Percentiles rank a stretch among this genome's conserved stretches.
Conservation (phyloP, 23 tunicate species). For the Diplosoma virens region DNA sequence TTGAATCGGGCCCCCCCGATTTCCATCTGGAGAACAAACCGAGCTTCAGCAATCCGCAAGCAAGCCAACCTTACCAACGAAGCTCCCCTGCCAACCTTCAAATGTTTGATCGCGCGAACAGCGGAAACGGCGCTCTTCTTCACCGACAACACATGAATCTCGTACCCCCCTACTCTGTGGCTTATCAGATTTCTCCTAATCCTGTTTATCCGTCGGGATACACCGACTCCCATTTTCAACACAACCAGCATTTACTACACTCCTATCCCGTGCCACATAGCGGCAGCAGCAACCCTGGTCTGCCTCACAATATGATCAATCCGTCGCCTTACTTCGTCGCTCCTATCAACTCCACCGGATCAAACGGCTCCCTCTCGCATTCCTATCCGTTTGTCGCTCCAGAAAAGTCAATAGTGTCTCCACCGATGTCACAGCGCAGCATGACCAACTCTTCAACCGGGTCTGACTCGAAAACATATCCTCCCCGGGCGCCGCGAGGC, state of each 20-base stretch:
- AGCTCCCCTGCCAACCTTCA: background rate
- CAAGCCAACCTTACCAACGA: constrained; percentile 13
- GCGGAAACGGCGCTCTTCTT: background rate
- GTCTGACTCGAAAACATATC: constrained; percentile 51
- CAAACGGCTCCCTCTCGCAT: constrained; percentile 20
- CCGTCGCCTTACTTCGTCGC: background rate
- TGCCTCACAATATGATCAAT: background rate
- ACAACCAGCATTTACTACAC: background rate
- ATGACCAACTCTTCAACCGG: constrained; percentile 1
- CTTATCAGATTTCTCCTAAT: background rate
- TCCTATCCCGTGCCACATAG: background rate
- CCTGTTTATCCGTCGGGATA: constrained; percentile 8
- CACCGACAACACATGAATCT: constrained; percentile 15
- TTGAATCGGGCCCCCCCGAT: background rate
- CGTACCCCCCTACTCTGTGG: background rate
- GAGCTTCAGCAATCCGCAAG: background rate
- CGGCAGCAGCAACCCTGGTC: background rate
- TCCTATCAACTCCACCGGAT: constrained; percentile 8
- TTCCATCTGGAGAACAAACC: background rate
- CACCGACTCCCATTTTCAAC: background rate
- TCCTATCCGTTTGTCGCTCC: constrained; percentile 36
- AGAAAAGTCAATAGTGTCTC: background rate
- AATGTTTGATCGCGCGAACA: background rate
- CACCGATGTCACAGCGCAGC: background rate
- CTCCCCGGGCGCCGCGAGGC: constrained; percentile 31